Evolutionary conservation across 2,113 vertebrate species (phyloP), one percentile per base, ranked within the genome.

Genomic region (Myotis davidii): DNA sequence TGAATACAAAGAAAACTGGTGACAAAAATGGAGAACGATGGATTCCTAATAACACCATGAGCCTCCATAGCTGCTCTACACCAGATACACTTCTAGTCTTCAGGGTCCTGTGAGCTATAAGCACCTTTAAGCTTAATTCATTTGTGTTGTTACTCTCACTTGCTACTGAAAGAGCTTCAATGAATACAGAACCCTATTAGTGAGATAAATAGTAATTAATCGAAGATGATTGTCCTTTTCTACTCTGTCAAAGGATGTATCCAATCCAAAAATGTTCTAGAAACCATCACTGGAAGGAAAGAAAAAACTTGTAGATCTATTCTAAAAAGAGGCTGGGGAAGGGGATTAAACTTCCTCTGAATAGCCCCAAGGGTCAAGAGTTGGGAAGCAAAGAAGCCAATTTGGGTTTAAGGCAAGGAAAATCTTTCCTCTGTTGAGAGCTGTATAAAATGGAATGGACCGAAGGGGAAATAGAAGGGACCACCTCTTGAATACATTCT

Each of bases 171-270:
- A 69, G 9, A 59, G 11, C 85, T 34, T 37, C 39, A 67, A 67
- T 67, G 39, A 88, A 85, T 34, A 79, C 21, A 29, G 52, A 45
- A 59, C 83, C 61, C 61, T 87, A 52, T 87, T n/a, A 54, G 45
- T n/a, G 50, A 52, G n/a, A 73, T 39, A 88, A 90, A 74, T 2
- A 85, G 29, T 39, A 76, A 85, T 83, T 42, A 65, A 70, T 81
- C 65, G 77, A 86, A 91, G 48, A 86, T 45, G 25, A 17, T 29
- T 84, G 6, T 25, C 10, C 50, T 76, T 64, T 85, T 48, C 74
- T 50, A 65, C 34, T 88, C 14, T 82, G 94, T 93, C 59, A 85
- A 93, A 93, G 23, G n/a, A 34, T 39, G 34, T 29, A 82, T 13
- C 39, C 48, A 74, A 37, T 91, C 48, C 50, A 72, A 78, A 54